Conservation (phyloP, 2,797 vertebrate genomes). For the Syndactyla subalaris region DNA sequence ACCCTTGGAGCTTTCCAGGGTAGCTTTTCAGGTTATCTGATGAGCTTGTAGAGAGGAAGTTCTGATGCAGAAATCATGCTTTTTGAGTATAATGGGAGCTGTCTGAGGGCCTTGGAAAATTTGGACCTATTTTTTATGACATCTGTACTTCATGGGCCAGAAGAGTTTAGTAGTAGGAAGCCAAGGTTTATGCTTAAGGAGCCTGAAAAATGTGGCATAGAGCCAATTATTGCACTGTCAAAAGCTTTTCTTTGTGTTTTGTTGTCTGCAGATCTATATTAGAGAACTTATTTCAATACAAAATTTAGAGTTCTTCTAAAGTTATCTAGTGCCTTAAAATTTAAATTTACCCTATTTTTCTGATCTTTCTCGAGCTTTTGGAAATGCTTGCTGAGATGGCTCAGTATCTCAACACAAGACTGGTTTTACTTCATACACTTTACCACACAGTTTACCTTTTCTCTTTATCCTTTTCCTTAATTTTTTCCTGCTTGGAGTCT, state of each 20-base stretch:
- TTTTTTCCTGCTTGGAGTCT: background rate
- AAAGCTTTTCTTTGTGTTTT: background rate
- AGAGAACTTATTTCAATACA: background rate
- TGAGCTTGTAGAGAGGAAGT: background rate
- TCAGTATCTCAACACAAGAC: background rate
- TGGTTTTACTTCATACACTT: background rate
- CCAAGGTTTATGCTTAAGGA: background rate
- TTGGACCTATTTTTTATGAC: background rate
- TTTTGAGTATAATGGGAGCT: background rate
- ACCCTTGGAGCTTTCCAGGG: background rate
- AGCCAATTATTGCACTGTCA: background rate
- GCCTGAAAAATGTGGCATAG: background rate
- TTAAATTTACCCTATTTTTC: background rate
- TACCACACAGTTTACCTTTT: background rate
- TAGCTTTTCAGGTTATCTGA: background rate
- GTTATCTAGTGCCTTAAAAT: background rate
- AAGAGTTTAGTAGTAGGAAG: background rate
- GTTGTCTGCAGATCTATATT: background rate
- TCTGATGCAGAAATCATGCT: background rate
- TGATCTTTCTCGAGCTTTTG: background rate
- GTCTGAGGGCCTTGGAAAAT: background rate
- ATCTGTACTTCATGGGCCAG: background rate
- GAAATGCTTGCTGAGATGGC: background rate
- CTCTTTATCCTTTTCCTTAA: background rate
- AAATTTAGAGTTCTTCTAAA: background rate